Base-by-base conservation (phyloP, 2,113 vertebrate genomes). In the Gymnocephalus cernua region DNA sequence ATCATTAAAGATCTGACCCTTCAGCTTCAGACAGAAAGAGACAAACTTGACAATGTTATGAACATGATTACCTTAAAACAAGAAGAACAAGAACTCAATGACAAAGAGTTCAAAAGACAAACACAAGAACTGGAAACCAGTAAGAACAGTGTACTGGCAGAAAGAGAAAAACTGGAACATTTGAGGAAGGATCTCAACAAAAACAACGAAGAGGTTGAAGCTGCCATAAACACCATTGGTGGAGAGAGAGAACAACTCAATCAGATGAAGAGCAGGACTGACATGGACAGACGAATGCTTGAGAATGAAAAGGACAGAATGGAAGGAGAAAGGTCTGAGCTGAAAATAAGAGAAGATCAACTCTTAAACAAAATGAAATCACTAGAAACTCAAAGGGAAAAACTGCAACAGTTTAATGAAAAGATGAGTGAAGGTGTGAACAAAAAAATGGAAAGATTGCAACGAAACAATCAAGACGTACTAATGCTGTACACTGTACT, bases 211-310 rank as follows among this genome's bases (percentile, higher is more conserved):
- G 29, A 32, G 29, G 4, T 69, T 21, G 65, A 51, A 21, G 21
- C 61, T 13, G 21, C 74, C 15, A 68, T 64, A 27, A 72, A 71
- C 8, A 65, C 10, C 13, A 48, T 85, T 3, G 32, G 2, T n/a
- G 54, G 27, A 41, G 74, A 86, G 9, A 86, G 57, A 65, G 38
- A 58, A 16, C 57, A 88, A 16, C 0, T 88, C 29, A 64, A 44
- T 35, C 38, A 76, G 19, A 25, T 85, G 16, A 74, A 66, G 16
- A 25, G 2, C 13, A 65, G 74, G 14, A 2, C 62, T 1, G 53
- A 67, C 11, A 74, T 21, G 51, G 71, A 84, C 8, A 80, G 35
- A 45, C 12, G 21, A 25, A 35, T 27, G 5, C 15, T 70, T 5
- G 29, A 53, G 0, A 35, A 19, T 56, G 38, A 53, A 4, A 71